Percentiles rank a stretch among this genome's conserved stretches.
Conservation (phyloP, 2,888 invertebrate species). For the Phymatocera aterrima region DNA sequence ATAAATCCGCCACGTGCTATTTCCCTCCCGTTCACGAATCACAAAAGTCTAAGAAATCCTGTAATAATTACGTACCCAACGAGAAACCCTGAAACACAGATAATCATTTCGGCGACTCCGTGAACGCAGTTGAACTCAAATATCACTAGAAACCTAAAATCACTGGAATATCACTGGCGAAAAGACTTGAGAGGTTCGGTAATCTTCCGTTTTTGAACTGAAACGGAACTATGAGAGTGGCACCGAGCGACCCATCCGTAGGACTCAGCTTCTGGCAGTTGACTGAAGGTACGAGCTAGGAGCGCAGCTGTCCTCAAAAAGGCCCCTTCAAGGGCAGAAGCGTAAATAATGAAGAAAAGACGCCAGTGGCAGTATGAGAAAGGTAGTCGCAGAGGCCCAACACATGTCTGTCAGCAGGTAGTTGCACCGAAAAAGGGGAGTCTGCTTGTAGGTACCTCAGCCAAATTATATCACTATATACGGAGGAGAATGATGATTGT, state of each 20-base stretch:
- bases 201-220: background rate
- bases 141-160: no score
- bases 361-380: background rate
- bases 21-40: background rate
- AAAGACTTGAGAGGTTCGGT: background rate
- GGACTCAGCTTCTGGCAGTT: conserved; percentile 57
- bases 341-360: conserved; percentile 13
- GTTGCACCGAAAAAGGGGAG: conserved; percentile 8
- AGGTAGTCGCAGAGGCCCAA: conserved; percentile 8
- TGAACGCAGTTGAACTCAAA: no score
- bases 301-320: conserved; percentile 47
- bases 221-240: background rate
- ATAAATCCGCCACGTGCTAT: no score
- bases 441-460: background rate
- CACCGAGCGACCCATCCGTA: conserved; percentile 50
- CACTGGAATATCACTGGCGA: background rate
- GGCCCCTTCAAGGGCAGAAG: conserved; percentile 41
- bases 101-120: conserved; percentile 64
- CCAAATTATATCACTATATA: background rate
- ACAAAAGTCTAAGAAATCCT: background rate
- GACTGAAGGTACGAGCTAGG: conserved; percentile 54
- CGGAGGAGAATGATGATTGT: no score
- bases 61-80: conserved; percentile 72
- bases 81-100: conserved; percentile 72
- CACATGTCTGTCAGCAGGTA: conserved; percentile 48